phyloP scores from a whole-genome alignment of 1,140 invertebrate genomes.

The Trichonephila clavipes region DNA sequence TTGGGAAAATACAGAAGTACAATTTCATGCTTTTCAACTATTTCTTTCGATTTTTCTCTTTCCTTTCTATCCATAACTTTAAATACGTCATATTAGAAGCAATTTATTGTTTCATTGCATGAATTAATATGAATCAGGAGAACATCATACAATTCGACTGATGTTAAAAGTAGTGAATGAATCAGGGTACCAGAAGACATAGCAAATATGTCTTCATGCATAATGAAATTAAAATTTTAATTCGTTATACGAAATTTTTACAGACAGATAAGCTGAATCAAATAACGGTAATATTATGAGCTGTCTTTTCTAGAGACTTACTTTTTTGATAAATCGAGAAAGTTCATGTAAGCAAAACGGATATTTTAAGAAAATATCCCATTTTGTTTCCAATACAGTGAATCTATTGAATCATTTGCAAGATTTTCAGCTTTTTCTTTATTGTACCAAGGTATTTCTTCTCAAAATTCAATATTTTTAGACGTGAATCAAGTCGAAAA shows the following conservation, averaged over 20 bases:
- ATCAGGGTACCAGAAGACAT: too few species aligned
- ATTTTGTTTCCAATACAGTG: background rate
- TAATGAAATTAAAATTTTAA: background rate
- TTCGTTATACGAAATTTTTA: background rate
- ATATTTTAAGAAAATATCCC: background rate
- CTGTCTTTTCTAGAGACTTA: background rate
- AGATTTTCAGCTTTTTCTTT: background rate
- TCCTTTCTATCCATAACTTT: too few species aligned
- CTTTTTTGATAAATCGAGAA: background rate
- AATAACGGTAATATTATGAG: background rate
- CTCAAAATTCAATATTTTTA: background rate
- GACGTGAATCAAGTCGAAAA: background rate
- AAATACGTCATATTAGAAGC: too few species aligned
- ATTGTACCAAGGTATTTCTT: background rate
- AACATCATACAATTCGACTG: too few species aligned
- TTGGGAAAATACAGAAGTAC: too few species aligned
- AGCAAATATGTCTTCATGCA: too few species aligned
- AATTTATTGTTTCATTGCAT: too few species aligned
- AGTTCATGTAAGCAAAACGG: background rate
- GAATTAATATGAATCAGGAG: too few species aligned
- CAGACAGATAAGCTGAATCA: background rate
- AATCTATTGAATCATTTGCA: background rate
- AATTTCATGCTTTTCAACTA: too few species aligned
- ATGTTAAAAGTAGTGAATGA: too few species aligned
- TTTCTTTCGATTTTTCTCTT: too few species aligned